Evolutionary conservation across 2,797 vertebrate genomes (phyloP).

Genomic region (Pseudotriccus pelzelni): DNA sequence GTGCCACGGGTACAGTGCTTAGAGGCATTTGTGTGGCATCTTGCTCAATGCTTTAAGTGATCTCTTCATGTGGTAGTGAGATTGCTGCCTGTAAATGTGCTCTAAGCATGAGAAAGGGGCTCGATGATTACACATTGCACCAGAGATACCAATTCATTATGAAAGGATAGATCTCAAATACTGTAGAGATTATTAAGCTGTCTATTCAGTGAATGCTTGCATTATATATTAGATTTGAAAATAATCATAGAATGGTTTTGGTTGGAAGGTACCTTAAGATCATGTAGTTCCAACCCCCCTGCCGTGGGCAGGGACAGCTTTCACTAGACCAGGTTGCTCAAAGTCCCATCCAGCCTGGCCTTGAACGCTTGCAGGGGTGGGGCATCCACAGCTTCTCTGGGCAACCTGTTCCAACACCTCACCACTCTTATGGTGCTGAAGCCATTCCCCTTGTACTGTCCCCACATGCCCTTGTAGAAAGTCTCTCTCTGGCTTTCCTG

Average conservation of each 20-base stretch:
- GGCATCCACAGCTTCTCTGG: neutral
- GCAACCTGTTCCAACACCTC: neutral
- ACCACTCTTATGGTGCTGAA: neutral
- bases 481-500: neutral
- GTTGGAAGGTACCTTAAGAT: neutral
- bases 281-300: neutral
- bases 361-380: neutral
- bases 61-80: neutral
- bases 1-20: neutral
- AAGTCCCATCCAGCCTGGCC: neutral
- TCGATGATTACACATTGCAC: neutral
- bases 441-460: neutral
- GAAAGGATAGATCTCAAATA: neutral
- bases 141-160: neutral
- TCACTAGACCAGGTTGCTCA: neutral
- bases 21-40: neutral
- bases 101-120: neutral
- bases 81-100: neutral
- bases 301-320: neutral
- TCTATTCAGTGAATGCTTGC: neutral
- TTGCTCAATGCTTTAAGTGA: neutral
- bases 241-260: neutral
- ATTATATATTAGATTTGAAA: neutral
- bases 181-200: neutral
- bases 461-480: neutral